These are phyloP conservation scores for Cheilosia vernalis DNA, from an alignment of 2,888 invertebrate species.

Conservation along the genomic window DNA sequence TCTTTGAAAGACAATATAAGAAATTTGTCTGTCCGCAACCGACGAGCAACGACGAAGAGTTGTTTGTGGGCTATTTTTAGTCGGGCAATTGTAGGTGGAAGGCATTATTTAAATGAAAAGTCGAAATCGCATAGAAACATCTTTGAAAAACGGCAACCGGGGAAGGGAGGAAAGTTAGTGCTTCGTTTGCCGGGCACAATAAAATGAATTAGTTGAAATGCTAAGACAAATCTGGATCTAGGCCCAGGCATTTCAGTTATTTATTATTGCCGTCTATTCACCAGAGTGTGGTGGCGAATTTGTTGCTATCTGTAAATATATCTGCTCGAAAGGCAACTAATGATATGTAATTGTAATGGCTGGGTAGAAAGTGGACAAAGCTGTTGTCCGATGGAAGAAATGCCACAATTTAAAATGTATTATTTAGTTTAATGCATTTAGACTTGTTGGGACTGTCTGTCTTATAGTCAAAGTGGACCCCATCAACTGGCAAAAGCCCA, in stretches of 20 bases:
- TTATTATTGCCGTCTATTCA: conserved; percentile 39
- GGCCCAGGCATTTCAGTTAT: conserved; percentile 74
- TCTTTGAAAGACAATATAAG: conserved; percentile 67
- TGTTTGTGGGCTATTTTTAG: conserved; percentile 81
- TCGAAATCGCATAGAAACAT: conserved; percentile 45
- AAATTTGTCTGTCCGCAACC: conserved; percentile 76
- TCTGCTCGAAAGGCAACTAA: too few species aligned
- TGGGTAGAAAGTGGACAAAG: too few species aligned
- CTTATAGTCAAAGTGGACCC: too few species aligned
- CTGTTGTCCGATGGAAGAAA: too few species aligned
- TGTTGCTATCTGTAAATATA: background rate
- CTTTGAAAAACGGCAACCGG: conserved; percentile 20
- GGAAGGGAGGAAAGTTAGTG: conserved; percentile 31
- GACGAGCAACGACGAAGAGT: conserved; percentile 60
- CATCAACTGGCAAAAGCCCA: too few species aligned
- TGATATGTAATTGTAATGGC: too few species aligned
- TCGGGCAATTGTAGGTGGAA: conserved; percentile 83
- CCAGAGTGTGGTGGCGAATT: background rate
- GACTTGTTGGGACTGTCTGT: too few species aligned
- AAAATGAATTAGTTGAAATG: conserved; percentile 59
- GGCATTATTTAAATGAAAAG: conserved; percentile 69
- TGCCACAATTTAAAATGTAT: too few species aligned
- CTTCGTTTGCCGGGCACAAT: conserved; percentile 39
- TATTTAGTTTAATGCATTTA: too few species aligned
- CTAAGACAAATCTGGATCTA: conserved; percentile 75